These are phyloP conservation scores for Temnothorax longispinosus DNA, from an alignment of 1,140 invertebrate species.

Conservation along the genomic window DNA sequence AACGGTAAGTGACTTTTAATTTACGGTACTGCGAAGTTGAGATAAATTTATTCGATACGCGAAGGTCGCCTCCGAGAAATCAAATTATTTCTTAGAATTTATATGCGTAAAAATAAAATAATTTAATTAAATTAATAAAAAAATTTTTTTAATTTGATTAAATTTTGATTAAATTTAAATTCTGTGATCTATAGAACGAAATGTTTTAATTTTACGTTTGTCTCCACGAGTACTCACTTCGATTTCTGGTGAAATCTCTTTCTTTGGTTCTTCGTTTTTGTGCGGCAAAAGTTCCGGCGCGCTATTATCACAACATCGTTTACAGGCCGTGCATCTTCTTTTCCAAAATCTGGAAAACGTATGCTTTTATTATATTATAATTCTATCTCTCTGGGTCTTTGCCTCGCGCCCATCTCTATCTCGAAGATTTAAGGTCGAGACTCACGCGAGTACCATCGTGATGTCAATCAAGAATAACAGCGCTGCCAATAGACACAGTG, in stretches of 20 bases:
- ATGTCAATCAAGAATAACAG: constrained; percentile 76
- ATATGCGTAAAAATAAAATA: neutral
- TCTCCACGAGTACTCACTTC: constrained; percentile 20
- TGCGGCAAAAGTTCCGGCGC: neutral
- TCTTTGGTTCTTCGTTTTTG: neutral
- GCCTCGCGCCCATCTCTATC: neutral
- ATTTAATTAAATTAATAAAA: constrained; percentile 4
- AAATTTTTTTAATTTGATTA: neutral
- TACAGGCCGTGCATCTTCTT: constrained; percentile 58
- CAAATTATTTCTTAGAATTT: neutral
- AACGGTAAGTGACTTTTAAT: neutral
- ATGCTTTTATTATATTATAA: constrained; percentile 1
- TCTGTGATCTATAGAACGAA: neutral
- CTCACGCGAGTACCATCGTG: constrained; percentile 74
- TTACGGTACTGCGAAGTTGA: neutral
- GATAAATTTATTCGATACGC: neutral
- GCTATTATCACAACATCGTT: constrained; percentile 43
- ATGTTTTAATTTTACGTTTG: neutral
- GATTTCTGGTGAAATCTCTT: no score
- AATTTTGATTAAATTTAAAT: neutral
- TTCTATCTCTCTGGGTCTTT: neutral
- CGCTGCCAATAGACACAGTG: constrained; percentile 59
- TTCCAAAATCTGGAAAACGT: constrained; percentile 68
- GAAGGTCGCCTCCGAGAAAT: neutral
- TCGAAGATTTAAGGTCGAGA: constrained; percentile 12